Evolutionary conservation across 1,140 invertebrate genomes (phyloP).

Genomic region (Calosoma granatense): DNA sequence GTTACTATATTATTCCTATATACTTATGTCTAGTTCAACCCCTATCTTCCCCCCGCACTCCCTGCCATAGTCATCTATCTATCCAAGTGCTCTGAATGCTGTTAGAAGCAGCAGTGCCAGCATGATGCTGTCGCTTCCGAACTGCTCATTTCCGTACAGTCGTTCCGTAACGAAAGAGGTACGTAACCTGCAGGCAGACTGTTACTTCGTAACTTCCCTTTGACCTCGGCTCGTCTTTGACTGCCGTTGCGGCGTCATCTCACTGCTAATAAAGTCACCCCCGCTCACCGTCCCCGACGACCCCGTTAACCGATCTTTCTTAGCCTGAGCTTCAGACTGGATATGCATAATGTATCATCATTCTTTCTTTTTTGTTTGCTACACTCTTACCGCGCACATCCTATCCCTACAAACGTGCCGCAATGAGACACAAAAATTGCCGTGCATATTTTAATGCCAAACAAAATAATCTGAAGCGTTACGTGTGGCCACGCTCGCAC

Average conservation of each 20-base stretch:
- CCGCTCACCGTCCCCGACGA: too few relatives aligned
- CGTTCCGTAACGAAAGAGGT: background rate
- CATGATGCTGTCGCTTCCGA: background rate
- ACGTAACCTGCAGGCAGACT: background rate
- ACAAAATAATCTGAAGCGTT: background rate
- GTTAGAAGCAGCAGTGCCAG: too few relatives aligned
- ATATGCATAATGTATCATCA: background rate
- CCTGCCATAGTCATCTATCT: background rate
- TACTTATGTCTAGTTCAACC: too few relatives aligned
- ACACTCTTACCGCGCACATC: background rate
- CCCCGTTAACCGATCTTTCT: too few relatives aligned
- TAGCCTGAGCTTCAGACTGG: background rate
- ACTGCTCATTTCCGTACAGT: background rate
- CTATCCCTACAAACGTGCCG: background rate
- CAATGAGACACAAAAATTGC: background rate
- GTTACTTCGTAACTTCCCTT: background rate
- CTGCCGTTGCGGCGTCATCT: background rate
- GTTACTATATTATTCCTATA: too few relatives aligned
- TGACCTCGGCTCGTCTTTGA: background rate
- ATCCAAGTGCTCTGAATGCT: too few relatives aligned
- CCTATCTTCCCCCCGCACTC: background rate
- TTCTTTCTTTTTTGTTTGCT: background rate
- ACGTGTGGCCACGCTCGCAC: too few relatives aligned
- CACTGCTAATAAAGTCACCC: background rate
- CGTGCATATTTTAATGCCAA: background rate